phyloP scores from a whole-genome alignment of 2,797 vertebrate genomes.

The Liparis tanakae region DNA sequence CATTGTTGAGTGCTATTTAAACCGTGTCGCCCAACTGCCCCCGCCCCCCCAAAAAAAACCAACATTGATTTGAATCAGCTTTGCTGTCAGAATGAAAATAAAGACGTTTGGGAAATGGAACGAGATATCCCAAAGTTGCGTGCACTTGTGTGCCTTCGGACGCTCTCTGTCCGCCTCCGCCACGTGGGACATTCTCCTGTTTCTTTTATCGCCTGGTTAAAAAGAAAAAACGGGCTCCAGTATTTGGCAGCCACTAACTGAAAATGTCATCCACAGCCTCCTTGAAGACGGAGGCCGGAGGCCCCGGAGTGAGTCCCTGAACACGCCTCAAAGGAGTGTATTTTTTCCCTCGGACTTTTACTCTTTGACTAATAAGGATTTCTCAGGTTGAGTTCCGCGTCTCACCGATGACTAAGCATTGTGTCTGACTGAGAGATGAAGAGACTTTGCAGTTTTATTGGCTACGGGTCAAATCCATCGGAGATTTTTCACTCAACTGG shows the following conservation, averaged over 20 bases:
- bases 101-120: slow-evolving; percentile 41
- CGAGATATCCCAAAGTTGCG: slow-evolving; percentile 35
- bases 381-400: slow-evolving; percentile 51
- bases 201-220: slow-evolving; percentile 12
- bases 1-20: too few relatives aligned
- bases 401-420: slow-evolving; percentile 67
- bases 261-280: slow-evolving; percentile 39
- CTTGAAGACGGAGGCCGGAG: slow-evolving; percentile 7
- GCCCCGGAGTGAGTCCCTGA: slow-evolving; percentile 32
- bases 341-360: slow-evolving; percentile 57
- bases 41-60: too few relatives aligned
- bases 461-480: slow-evolving; percentile 69
- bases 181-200: neutral
- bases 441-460: slow-evolving; percentile 58
- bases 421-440: slow-evolving; percentile 53
- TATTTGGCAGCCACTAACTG: slow-evolving; percentile 31
- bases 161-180: slow-evolving; percentile 17
- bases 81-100: slow-evolving; percentile 52
- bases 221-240: neutral
- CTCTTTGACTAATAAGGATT: slow-evolving; percentile 63
- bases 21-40: too few relatives aligned
- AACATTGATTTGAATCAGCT: slow-evolving; percentile 56
- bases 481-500: slow-evolving; percentile 65
- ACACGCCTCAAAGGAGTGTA: slow-evolving; percentile 39
- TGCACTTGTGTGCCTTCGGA: slow-evolving; percentile 25